Evolutionary conservation across 2,113 vertebrate species (phyloP), one percentile per base, ranked within the genome.

Genomic region (Spermophilus dauricus): DNA sequence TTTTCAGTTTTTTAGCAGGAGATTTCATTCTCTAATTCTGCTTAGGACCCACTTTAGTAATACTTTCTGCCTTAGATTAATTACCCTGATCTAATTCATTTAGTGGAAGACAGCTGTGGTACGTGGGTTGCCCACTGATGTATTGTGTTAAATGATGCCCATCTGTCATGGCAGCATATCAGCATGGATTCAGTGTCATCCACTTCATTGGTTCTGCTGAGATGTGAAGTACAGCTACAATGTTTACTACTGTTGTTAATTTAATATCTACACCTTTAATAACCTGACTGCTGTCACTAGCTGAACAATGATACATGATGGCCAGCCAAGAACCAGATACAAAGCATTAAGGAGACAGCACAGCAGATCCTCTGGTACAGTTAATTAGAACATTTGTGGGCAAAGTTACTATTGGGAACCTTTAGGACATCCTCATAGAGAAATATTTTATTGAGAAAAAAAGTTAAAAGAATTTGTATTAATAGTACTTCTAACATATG

Each of bases 61-160:
- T 97, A 98, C 98, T 99, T 98, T 98, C 98, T 98, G 98, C 98
- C 98, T 98, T 98, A 99, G 99, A 99, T 99, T 99, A 99, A 99
- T 99, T 99, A 99, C 99, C 98, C 99, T 98, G 98, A 99, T 99
- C 99, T 99, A 99, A 99, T 99, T 99, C 99, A 99, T 99, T 99
- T 99, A 99, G 99, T 99, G 98, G 98, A 98, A 99, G 99, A 99
- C 99, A 99, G 99, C 99, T 99, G 99, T 98, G 99, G 99, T 98
- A 99, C 95, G 98, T 99, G 98, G 98, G 98, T 98, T 98, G 98
- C 99, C 99, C 98, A 98, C 99, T 99, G 99, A 99, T 99, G 98
- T 99, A 99, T 99, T 98, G 99, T 99, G 98, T 99, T 99, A 99
- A 99, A 99, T 99, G 99, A 99, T 1, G 98, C 98, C 99, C 99